phyloP scores from a whole-genome alignment of 2,888 invertebrate genomes.

The Fragum whitleyi region DNA sequence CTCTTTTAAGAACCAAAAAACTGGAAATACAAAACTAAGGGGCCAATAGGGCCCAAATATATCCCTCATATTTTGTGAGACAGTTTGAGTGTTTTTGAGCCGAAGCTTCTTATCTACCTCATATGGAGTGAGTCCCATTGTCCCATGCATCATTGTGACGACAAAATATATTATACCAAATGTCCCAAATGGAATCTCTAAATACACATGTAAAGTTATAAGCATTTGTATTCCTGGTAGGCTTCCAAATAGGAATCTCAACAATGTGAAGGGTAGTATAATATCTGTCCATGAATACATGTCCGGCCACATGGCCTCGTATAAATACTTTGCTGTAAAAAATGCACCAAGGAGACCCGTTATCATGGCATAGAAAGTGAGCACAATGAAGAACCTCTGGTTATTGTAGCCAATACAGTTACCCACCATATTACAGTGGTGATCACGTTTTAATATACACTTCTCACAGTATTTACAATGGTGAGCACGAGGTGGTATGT shows the following conservation, averaged over 20 bases:
- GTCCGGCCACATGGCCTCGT: slow-evolving; percentile 55
- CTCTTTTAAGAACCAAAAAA: slow-evolving; percentile 71
- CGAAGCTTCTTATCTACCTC: slow-evolving; percentile 68
- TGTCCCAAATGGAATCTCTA: slow-evolving; percentile 64
- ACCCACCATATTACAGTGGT: slow-evolving; percentile 81
- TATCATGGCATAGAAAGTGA: slow-evolving; percentile 70
- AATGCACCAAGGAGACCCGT: slow-evolving; percentile 61
- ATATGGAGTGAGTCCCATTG: slow-evolving; percentile 67
- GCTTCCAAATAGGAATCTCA: slow-evolving; percentile 47
- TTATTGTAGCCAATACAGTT: slow-evolving; percentile 76
- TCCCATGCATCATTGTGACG: slow-evolving; percentile 56
- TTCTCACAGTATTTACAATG: slow-evolving; percentile 77
- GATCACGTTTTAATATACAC: slow-evolving; percentile 81
- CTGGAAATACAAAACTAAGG: slow-evolving; percentile 75
- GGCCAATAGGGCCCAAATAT: slow-evolving; percentile 77
- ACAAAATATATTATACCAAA: slow-evolving; percentile 64
- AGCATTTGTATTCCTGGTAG: slow-evolving; percentile 55
- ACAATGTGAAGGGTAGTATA: slow-evolving; percentile 64
- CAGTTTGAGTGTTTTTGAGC: slow-evolving; percentile 56
- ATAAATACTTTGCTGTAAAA: slow-evolving; percentile 66
- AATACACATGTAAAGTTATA: slow-evolving; percentile 64
- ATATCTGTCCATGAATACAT: slow-evolving; percentile 63
- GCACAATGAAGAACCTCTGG: slow-evolving; percentile 78
- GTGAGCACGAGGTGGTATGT: slow-evolving; percentile 75
- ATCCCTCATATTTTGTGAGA: slow-evolving; percentile 64